Conservation (phyloP, 2,797 vertebrate genomes). For the Phyllotis vaccarum region DNA sequence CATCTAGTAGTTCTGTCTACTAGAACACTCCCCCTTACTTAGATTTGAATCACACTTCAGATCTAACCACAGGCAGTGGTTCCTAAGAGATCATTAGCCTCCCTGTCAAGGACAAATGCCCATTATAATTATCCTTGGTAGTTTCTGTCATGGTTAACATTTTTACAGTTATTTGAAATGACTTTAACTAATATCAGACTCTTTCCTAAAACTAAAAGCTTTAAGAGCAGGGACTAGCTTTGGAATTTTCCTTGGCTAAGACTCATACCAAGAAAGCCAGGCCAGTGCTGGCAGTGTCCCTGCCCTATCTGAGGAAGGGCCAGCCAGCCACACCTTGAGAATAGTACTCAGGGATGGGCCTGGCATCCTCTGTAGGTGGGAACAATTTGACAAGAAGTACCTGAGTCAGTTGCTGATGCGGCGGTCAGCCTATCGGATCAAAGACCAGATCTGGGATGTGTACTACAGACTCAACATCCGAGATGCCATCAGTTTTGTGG, state of each 20-base stretch:
- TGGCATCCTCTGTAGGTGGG: constrained; percentile 91
- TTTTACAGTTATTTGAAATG: constrained; percentile 57
- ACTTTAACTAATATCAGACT: constrained; percentile 39
- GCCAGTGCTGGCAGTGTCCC: constrained; percentile 27
- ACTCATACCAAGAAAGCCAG: constrained; percentile 44
- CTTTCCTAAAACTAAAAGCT: constrained; percentile 27
- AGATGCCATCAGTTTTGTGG: constrained; percentile 96
- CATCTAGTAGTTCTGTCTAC: constrained; percentile 28
- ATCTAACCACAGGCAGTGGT: background rate
- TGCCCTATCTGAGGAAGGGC: constrained; percentile 60
- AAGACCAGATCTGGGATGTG: constrained; percentile 97
- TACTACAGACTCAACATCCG: constrained; percentile 99
- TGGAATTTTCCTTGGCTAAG: constrained; percentile 38
- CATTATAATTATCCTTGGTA: constrained; percentile 45
- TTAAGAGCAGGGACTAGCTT: constrained; percentile 30
- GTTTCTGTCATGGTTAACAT: constrained; percentile 62
- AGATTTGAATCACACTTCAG: constrained; percentile 39
- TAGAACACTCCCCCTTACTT: constrained; percentile 41
- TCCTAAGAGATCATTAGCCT: constrained; percentile 36
- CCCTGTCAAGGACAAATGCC: constrained; percentile 28
- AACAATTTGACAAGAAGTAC: constrained; percentile 98
- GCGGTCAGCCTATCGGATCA: constrained; percentile 95
- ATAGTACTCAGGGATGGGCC: constrained; percentile 33
- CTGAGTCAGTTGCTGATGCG: constrained; percentile 96
- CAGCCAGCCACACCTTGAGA: background rate